Conservation (phyloP, 2,113 vertebrate genomes). For the Herpailurus yagouaroundi region DNA sequence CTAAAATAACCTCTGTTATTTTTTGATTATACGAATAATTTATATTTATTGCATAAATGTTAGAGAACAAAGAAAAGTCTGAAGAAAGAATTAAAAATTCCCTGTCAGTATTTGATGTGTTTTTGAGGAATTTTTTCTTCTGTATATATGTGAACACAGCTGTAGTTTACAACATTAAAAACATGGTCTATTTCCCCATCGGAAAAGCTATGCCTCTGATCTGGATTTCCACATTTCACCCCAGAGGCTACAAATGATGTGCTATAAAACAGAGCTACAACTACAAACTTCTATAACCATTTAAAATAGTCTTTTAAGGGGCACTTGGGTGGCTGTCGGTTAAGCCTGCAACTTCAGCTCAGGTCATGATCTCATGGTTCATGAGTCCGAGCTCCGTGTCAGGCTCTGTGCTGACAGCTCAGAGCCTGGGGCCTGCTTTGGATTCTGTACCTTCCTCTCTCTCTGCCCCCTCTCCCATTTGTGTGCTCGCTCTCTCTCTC, state of each 20-base stretch:
- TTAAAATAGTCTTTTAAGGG: conserved; percentile 17
- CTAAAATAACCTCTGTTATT: not conserved
- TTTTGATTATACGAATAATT: not conserved
- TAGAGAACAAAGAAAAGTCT: not conserved
- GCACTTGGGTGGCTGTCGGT: too few relatives aligned
- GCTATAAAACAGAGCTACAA: not conserved
- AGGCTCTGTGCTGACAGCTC: too few relatives aligned
- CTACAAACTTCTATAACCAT: not conserved
- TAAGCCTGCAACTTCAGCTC: too few relatives aligned
- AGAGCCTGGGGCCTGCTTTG: too few relatives aligned
- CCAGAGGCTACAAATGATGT: not conserved
- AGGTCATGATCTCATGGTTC: too few relatives aligned
- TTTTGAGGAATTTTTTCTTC: not conserved
- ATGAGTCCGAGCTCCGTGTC: too few relatives aligned
- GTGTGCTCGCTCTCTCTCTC: too few relatives aligned
- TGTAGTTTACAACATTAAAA: not conserved
- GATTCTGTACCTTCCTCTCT: too few relatives aligned
- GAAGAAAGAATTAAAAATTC: not conserved
- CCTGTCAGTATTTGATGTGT: not conserved
- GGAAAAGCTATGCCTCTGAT: not conserved
- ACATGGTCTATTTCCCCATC: not conserved
- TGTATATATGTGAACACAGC: not conserved
- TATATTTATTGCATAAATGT: not conserved
- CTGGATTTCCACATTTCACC: not conserved
- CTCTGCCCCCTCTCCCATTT: too few relatives aligned